These are phyloP conservation scores for Diorhabda elongata DNA, from an alignment of 1,140 invertebrate genomes.

Conservation along the genomic window DNA sequence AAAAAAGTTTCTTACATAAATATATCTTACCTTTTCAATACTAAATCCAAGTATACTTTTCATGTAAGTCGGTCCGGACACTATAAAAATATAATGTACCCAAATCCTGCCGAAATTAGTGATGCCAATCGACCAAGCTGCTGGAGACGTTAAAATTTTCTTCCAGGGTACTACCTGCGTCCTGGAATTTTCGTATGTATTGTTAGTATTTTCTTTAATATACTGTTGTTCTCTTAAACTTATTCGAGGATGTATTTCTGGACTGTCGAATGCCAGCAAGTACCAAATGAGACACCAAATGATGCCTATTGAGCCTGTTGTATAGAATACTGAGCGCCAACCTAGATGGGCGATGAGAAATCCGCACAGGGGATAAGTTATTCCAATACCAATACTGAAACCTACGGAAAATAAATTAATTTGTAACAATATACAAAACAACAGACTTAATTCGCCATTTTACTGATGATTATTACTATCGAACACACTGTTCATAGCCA, in stretches of 20 bases:
- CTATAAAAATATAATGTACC: conserved; percentile 69
- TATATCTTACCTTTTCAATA: conserved; percentile 56
- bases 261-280: conserved; percentile 69
- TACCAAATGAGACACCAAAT: conserved; percentile 66
- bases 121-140: conserved; percentile 77
- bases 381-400: conserved; percentile 69
- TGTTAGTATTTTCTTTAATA: conserved; percentile 61
- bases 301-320: conserved; percentile 62
- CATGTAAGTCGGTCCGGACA: conserved; percentile 68
- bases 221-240: conserved; percentile 63
- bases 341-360: conserved; percentile 65
- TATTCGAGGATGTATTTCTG: conserved; percentile 70
- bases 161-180: conserved; percentile 64
- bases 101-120: conserved; percentile 71
- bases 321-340: conserved; percentile 67
- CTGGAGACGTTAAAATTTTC: conserved; percentile 68
- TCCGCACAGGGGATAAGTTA: conserved; percentile 67
- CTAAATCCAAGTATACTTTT: conserved; percentile 64
- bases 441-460: too few species aligned
- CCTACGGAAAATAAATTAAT: conserved; percentile 46
- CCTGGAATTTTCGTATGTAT: conserved; percentile 51
- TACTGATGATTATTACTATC: too few species aligned
- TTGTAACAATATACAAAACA: neutral
- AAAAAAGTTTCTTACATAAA: too few species aligned
- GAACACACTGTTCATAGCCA: too few species aligned